Base-by-base conservation (phyloP, 1,140 invertebrate species). In the Vollenhovia emeryi region DNA sequence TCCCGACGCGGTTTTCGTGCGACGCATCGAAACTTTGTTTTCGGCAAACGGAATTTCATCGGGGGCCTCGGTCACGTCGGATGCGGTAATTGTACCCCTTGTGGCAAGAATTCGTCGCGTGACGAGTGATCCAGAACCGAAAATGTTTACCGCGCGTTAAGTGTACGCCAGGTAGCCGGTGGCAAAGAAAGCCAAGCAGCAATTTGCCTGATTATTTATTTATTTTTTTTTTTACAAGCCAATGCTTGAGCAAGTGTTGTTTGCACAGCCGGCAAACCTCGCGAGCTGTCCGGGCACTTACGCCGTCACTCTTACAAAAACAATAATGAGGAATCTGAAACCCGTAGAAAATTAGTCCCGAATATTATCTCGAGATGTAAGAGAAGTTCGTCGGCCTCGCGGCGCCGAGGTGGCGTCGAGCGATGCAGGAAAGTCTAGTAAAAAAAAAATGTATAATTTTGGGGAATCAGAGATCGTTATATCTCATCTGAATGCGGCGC, bases 211-310 rank as follows among this genome's bases (percentile, higher is more conserved):
- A 40, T 71, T 55, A 33, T 40, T 52, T n/a, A n/a, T n/a, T n/a
- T n/a, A n/a, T n/a, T n/a, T n/a, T n/a, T 66, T 43, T 76, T 68
- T 80, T 69, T 36, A 15, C 33, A 33, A 69, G 52, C 66, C 59
- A 80, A 82, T 82, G 66, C 59, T 82, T 82, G 66, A 82, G 66
- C 66, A 59, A 57, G 36, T 71, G 78, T 57, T 71, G 78, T 57
- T 82, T 73, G 69, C 66, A 82, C 50, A 73, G 64, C 24, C 66
- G 78, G 50, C 21, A 27, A n/a, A 27, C 6, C n/a, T 52, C 24
- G 18, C 18, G 45, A n/a, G 43, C 57, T 45, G 11, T 30, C 27
- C 50, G 27, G 18, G n/a, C 3, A 45, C 36, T 82, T 71, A 45
- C 4, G 50, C 52, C 36, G 78, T 80, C 64, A 71, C 18, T 45